These are phyloP conservation scores for Pristiophorus japonicus DNA, from an alignment of 2,113 vertebrate genomes.

Conservation along the genomic window DNA sequence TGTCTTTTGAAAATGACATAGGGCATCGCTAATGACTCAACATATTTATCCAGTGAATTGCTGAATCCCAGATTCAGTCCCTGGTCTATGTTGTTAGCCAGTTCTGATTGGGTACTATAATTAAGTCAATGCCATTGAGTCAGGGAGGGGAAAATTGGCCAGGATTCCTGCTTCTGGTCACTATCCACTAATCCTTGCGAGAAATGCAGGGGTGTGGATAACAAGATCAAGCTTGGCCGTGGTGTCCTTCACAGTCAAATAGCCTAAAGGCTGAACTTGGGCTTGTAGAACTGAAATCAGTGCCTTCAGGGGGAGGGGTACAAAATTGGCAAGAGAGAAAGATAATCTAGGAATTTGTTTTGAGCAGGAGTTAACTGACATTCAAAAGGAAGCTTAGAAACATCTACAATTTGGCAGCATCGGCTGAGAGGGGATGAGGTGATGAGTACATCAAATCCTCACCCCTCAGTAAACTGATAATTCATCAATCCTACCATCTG, in stretches of 20 bases:
- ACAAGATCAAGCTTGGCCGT: background rate
- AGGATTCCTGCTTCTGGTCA: background rate
- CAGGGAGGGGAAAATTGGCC: background rate
- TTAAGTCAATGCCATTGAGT: background rate
- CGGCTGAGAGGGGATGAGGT: background rate
- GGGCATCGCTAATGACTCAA: background rate
- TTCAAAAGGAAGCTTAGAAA: background rate
- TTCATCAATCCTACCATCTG: background rate
- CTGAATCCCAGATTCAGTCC: background rate
- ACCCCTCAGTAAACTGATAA: background rate
- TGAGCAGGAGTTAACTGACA: background rate
- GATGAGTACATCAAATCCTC: background rate
- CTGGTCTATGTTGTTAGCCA: background rate
- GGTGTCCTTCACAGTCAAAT: background rate
- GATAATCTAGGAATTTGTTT: background rate
- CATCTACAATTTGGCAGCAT: background rate
- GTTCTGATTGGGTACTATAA: background rate
- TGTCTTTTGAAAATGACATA: background rate
- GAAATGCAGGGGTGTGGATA: background rate
- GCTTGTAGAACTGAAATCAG: background rate
- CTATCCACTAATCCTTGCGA: background rate
- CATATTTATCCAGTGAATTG: background rate
- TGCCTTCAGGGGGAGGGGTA: background rate
- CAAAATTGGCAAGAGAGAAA: background rate
- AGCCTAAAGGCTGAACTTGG: background rate